These are phyloP conservation scores for Tricholaema leucomelas DNA, from an alignment of 2,113 vertebrate species.

Conservation along the genomic window DNA sequence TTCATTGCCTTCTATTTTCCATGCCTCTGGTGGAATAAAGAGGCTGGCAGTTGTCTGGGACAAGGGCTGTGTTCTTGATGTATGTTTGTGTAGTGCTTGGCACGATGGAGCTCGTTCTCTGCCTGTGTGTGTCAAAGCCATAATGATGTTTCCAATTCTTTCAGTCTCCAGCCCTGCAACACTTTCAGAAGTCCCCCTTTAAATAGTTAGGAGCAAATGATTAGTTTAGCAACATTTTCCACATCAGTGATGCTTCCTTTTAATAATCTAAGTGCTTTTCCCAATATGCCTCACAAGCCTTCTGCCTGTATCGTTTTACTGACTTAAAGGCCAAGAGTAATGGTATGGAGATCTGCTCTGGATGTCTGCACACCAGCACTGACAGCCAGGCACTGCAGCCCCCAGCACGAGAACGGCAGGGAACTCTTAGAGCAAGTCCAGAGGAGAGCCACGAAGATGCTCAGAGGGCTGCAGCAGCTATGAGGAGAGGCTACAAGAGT, in stretches of 20 bases:
- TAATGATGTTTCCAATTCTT: slow-evolving; percentile 10
- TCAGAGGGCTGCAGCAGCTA: no score
- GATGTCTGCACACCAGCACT: not conserved
- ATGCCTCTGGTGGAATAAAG: not conserved
- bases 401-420: no score
- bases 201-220: not conserved
- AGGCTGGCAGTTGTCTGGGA: not conserved
- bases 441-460: no score
- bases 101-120: not conserved
- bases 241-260: not conserved
- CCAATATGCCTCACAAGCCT: not conserved
- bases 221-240: slow-evolving; percentile 23
- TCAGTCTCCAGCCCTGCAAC: not conserved
- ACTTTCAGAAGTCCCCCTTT: slow-evolving; percentile 1
- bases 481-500: no score
- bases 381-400: not conserved
- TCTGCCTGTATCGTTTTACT: not conserved
- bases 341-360: not conserved
- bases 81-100: not conserved
- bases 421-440: no score
- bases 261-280: not conserved
- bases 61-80: slow-evolving; percentile 6
- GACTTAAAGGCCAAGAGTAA: not conserved
- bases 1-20: not conserved
- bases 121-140: not conserved